A percentile compares a stretch with the other conserved stretches of the same genome.
These are phyloP conservation scores for Spinus olivaceus DNA, from an alignment of 2,797 vertebrate genomes.

Conservation along the genomic window DNA sequence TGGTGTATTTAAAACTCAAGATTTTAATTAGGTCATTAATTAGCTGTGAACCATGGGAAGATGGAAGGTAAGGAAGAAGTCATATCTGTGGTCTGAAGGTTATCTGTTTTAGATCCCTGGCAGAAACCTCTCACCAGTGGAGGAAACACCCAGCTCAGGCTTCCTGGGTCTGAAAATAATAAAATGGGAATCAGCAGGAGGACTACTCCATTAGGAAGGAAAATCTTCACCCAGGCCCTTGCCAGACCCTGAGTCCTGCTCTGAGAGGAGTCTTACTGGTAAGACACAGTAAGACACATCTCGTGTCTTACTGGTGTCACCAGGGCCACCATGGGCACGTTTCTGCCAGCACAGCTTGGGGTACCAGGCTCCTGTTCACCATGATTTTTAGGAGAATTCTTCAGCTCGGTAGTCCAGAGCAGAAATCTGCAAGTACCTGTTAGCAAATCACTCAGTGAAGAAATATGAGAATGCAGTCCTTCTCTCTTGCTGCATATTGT, in stretches of 20 bases:
- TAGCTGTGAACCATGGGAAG: background rate
- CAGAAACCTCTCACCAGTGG: background rate
- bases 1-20: constrained; percentile 7
- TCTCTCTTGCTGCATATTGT: background rate
- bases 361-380: background rate
- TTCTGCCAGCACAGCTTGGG: background rate
- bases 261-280: background rate
- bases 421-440: background rate
- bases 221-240: fast-evolving
- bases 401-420: background rate
- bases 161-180: background rate
- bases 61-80: background rate
- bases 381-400: background rate
- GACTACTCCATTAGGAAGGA: background rate
- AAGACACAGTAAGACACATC: background rate
- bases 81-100: background rate
- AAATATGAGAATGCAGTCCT: background rate
- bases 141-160: background rate
- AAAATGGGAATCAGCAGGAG: background rate
- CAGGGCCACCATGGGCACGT: fast-evolving
- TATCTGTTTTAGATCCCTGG: background rate
- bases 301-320: background rate
- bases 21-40: background rate
- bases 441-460: background rate
- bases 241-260: fast-evolving